These are phyloP conservation scores for Tadarida brasiliensis DNA, from an alignment of 2,797 vertebrate species.

Conservation along the genomic window DNA sequence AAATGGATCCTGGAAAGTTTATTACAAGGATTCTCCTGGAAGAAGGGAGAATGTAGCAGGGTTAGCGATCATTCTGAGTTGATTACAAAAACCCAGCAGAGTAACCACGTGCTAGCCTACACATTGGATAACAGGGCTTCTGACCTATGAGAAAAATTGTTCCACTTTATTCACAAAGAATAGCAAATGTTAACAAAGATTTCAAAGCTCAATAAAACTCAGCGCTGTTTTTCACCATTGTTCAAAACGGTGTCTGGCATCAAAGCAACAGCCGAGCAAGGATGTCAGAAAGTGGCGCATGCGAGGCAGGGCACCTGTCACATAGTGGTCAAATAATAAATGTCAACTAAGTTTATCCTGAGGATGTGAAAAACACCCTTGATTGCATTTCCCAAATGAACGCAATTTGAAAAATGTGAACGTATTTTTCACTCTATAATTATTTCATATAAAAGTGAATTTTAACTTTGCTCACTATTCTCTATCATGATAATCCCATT, in stretches of 20 bases:
- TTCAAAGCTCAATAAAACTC: background rate
- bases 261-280: background rate
- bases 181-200: background rate
- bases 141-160: background rate
- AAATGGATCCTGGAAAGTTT: background rate
- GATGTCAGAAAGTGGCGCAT: background rate
- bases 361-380: background rate
- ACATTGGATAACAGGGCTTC: background rate
- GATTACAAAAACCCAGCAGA: background rate
- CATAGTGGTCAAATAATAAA: background rate
- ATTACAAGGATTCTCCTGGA: background rate
- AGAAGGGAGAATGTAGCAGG: background rate
- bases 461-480: slow-evolving; percentile 1
- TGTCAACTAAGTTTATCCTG: background rate
- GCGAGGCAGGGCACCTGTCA: background rate
- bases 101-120: background rate
- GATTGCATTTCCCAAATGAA: background rate
- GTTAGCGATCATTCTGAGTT: background rate
- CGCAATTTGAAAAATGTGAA: background rate
- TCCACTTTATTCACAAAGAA: background rate
- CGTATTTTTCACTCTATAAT: background rate
- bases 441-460: background rate
- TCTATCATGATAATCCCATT: background rate
- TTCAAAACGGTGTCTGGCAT: background rate
- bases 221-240: background rate